Evolutionary conservation across 1,140 invertebrate genomes (phyloP).

Genomic region (Phymorhynchus buccinoides): DNA sequence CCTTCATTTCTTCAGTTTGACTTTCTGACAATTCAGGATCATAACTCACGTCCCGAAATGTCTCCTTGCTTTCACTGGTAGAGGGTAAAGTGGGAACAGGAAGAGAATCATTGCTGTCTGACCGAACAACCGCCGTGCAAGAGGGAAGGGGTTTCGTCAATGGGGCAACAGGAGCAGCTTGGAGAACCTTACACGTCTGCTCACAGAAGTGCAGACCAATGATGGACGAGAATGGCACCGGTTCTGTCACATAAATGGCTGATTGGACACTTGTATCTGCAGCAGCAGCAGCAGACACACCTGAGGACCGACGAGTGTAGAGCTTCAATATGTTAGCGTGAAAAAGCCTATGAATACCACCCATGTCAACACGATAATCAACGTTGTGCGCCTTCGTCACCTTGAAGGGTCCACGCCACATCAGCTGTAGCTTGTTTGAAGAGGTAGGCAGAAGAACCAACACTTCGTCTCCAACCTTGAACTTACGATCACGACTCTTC

Average conservation of each 20-base stretch:
- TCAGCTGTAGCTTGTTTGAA: constrained; percentile 43
- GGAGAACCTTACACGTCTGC: not conserved
- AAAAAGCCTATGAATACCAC: not conserved
- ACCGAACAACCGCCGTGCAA: not conserved
- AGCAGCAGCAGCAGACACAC: not conserved
- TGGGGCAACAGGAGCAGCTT: too few relatives aligned
- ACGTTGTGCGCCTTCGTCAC: not conserved
- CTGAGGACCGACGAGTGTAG: too few relatives aligned
- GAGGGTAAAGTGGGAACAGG: not conserved
- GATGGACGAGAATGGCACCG: not conserved
- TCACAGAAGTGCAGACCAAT: not conserved
- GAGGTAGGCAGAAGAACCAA: constrained; percentile 38
- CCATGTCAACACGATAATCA: not conserved
- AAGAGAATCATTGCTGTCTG: not conserved
- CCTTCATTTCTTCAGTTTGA: not conserved
- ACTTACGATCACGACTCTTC: not conserved
- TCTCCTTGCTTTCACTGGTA: not conserved
- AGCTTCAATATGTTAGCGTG: not conserved
- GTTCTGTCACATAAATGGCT: too few relatives aligned
- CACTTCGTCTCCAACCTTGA: constrained; percentile 45
- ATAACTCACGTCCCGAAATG: not conserved
- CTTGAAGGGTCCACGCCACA: constrained; percentile 45
- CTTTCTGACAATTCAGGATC: not conserved
- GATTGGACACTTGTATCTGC: not conserved
- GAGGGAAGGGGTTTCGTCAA: too few relatives aligned